Percentiles rank a stretch among this genome's conserved stretches.
Conservation (phyloP, 2,888 invertebrate genomes). For the Panopea generosa region DNA sequence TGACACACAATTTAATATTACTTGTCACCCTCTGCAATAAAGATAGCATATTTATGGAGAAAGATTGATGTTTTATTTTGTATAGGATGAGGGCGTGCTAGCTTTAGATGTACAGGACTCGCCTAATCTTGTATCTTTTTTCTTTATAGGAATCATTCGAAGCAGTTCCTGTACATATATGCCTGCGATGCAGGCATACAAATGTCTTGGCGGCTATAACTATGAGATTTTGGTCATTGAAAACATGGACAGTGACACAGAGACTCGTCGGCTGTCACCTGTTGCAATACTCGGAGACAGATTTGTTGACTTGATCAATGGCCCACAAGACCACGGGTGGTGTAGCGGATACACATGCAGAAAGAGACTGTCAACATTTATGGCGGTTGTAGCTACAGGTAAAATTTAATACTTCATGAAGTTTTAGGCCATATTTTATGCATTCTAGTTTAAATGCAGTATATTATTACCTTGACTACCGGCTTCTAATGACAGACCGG, state of each 20-base stretch:
- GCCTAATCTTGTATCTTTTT: no score
- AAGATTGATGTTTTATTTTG: background rate
- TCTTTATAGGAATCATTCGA: constrained; percentile 75
- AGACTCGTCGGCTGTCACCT: constrained; percentile 81
- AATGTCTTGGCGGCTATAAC: constrained; percentile 70
- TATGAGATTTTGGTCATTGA: constrained; percentile 80
- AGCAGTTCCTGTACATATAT: constrained; percentile 66
- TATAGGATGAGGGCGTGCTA: no score
- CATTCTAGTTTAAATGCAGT: no score
- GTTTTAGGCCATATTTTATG: no score
- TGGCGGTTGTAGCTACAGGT: constrained; percentile 78
- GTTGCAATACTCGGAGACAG: constrained; percentile 71
- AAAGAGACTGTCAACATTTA: constrained; percentile 81
- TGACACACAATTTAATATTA: no score
- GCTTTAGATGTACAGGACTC: no score
- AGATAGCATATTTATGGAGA: no score
- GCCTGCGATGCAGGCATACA: constrained; percentile 74
- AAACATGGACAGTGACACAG: constrained; percentile 82
- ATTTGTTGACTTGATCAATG: constrained; percentile 82
- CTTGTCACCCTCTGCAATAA: no score
- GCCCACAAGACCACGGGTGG: constrained; percentile 84
- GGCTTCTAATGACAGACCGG: no score
- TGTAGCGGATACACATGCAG: constrained; percentile 83
- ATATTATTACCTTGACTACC: no score
- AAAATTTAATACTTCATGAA: no score